A percentile compares a stretch with the other conserved stretches of the same genome.
phyloP scores from a whole-genome alignment of 1,140 invertebrate species.

The Drosophila novamexicana region DNA sequence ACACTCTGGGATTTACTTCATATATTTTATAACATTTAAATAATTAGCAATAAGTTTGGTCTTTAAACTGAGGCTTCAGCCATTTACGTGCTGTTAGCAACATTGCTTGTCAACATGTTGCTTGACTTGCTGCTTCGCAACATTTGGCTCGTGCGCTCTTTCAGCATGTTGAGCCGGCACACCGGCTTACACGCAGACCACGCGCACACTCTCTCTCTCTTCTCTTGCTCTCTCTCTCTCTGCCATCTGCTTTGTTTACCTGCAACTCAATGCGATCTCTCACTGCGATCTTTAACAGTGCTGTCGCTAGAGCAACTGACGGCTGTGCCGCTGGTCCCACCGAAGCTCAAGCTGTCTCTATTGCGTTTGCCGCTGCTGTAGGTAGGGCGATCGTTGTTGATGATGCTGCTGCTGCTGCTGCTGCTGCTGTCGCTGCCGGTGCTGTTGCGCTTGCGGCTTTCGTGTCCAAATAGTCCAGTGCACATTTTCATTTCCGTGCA shows the following conservation, averaged over 20 bases:
- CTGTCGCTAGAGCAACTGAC: background rate
- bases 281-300: conserved; percentile 10
- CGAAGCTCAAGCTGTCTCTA: background rate
- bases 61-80: background rate
- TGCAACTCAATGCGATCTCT: conserved; percentile 30
- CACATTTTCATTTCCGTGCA: conserved; percentile 65
- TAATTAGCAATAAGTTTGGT: background rate
- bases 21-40: no score
- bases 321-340: conserved; percentile 14
- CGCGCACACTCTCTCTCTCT: conserved; percentile 1
- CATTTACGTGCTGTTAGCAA: conserved; percentile 20
- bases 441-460: conserved; percentile 51
- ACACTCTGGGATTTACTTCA: no score
- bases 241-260: conserved; percentile 6
- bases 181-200: conserved; percentile 29
- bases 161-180: conserved; percentile 35
- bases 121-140: conserved; percentile 17
- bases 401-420: background rate
- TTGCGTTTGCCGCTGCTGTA: conserved; percentile 21
- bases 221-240: conserved; percentile 2
- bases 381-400: background rate
- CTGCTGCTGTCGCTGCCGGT: conserved; percentile 10
- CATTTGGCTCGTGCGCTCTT: conserved; percentile 53
- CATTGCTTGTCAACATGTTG: conserved; percentile 27
- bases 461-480: conserved; percentile 37